phyloP scores from a whole-genome alignment of 2,797 vertebrate genomes.

The Pseudochirops corinnae region DNA sequence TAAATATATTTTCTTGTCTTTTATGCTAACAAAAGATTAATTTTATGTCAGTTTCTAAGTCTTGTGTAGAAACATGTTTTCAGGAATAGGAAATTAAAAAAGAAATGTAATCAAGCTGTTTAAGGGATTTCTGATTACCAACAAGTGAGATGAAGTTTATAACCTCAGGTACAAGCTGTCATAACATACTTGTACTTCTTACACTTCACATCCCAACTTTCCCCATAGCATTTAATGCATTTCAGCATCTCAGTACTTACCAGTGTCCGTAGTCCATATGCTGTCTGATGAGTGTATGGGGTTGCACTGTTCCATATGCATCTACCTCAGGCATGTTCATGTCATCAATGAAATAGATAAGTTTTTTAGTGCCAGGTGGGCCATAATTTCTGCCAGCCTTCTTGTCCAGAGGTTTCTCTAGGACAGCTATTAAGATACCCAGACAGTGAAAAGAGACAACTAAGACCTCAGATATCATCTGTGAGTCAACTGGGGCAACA shows the following conservation, averaged over 20 bases:
- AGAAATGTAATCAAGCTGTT: neutral
- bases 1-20: neutral
- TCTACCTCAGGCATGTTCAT: conserved; percentile 98
- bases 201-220: neutral
- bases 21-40: neutral
- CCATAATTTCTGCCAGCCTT: conserved; percentile 95
- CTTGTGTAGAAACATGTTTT: neutral
- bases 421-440: conserved; percentile 84
- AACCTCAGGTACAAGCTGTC: neutral
- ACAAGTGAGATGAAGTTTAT: neutral
- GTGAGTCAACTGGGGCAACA: neutral
- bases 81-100: neutral
- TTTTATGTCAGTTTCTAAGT: neutral
- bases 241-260: conserved; percentile 77
- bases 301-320: conserved; percentile 93
- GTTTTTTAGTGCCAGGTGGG: conserved; percentile 91
- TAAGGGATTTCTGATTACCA: neutral
- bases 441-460: conserved; percentile 4
- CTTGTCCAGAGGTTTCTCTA: conserved; percentile 96
- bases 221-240: neutral
- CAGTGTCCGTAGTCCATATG: conserved; percentile 97
- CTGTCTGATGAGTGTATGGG: conserved; percentile 95
- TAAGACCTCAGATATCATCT: neutral
- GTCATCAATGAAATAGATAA: conserved; percentile 96
- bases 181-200: neutral